These are phyloP conservation scores for Selene dorsalis DNA, from an alignment of 2,797 vertebrate species.

Conservation along the genomic window DNA sequence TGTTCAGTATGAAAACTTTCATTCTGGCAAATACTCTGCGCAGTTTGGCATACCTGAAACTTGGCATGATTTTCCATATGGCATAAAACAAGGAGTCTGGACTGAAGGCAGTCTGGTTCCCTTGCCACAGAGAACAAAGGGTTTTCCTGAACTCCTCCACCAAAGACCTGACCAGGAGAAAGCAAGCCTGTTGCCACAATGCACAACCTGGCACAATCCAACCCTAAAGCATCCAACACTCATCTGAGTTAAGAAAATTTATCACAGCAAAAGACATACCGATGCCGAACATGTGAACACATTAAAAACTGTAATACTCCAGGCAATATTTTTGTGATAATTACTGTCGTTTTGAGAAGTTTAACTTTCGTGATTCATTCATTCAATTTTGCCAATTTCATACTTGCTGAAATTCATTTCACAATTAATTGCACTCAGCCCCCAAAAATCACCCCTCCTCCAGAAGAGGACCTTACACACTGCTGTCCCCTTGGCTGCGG, in stretches of 20 bases:
- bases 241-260: neutral
- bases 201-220: neutral
- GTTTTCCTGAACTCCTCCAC: slow-evolving; percentile 99
- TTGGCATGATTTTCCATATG: slow-evolving; percentile 99
- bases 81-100: slow-evolving; percentile 98
- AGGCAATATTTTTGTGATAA: neutral
- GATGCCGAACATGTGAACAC: neutral
- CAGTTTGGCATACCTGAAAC: slow-evolving; percentile 90
- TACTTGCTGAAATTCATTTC: slow-evolving; percentile 13
- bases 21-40: neutral
- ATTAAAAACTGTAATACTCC: neutral
- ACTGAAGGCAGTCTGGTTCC: slow-evolving; percentile 96
- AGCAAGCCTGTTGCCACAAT: slow-evolving; percentile 18
- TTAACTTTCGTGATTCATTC: neutral
- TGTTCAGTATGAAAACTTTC: neutral
- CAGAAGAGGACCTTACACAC: slow-evolving; percentile 90
- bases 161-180: slow-evolving; percentile 87
- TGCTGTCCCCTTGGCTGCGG: slow-evolving; percentile 97
- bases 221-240: neutral
- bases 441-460: slow-evolving; percentile 43
- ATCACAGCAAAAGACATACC: neutral
- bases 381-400: neutral
- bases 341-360: neutral
- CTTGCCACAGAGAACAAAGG: slow-evolving; percentile 97
- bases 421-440: slow-evolving; percentile 34